Base-by-base conservation (phyloP, 2,113 vertebrate genomes). In the Sander lucioperca region DNA sequence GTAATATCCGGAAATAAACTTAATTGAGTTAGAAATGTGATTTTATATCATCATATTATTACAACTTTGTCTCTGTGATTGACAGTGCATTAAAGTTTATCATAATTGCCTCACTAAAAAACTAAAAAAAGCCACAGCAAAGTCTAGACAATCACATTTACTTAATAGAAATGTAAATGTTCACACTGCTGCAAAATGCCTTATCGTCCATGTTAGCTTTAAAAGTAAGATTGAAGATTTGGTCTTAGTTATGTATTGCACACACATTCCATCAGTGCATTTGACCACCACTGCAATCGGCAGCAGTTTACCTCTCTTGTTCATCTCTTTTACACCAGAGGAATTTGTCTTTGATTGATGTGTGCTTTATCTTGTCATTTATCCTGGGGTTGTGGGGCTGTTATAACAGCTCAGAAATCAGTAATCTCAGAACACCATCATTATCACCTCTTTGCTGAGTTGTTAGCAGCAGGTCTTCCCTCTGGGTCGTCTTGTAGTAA, bases 371-470 rank as follows among this genome's bases (percentile, higher is more conserved):
- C 43, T 67, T 43, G 21, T 71, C 48, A 71, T 72, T 74, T 66
- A 75, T 79, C 66, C 6, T 47, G 65, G 59, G 51, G 70, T 56
- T 71, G 36, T 45, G 19, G 23, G 15, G 30, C 14, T 77, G 23
- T 68, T 85, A 43, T 74, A 77, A 83, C 11, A 65, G 4, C 65
- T 71, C 5, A 25, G 47, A 77, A 80, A 89, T 87, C 65, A 59
- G 2, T 58, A 39, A 25, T 57, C 27, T 63, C 57, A 77, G 51
- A 74, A 56, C 36, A 58, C 30, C 63, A 82, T 43, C 50, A 78
- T 63, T 3, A 82, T 74, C 70, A 54, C 59, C 39, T 69, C 63
- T 68, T 53, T 83, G 25, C 73, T 54, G 27, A 33, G 43, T 54
- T 68, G 39, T 63, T 72, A 54, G 54, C 54, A 64, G 56, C 47